These are phyloP conservation scores for Gallinago nigripennis DNA, from an alignment of 2,797 vertebrate species.

Conservation along the genomic window DNA sequence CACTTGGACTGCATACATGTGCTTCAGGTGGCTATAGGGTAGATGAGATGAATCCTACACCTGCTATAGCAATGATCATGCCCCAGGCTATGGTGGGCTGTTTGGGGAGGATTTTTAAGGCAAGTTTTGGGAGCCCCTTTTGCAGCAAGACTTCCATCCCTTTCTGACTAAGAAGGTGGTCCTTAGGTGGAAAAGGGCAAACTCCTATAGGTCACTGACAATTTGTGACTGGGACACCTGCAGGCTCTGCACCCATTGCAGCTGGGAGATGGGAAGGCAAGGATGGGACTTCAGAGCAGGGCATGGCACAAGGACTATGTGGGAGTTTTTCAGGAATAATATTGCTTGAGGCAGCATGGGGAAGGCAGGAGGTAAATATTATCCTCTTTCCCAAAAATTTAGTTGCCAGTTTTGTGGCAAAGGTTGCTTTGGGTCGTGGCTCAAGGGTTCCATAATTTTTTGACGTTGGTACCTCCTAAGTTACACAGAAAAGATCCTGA, in stretches of 20 bases:
- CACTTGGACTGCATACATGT: fast-evolving
- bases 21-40: neutral
- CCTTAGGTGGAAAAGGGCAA: neutral
- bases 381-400: neutral
- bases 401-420: neutral
- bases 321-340: neutral
- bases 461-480: neutral
- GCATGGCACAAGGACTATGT: neutral
- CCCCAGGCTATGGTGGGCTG: neutral
- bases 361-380: neutral
- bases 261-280: neutral
- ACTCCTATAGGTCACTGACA: neutral
- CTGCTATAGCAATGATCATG: neutral
- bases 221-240: neutral
- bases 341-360: neutral
- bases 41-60: neutral
- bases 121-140: neutral
- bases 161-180: neutral
- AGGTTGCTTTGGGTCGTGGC: neutral
- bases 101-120: neutral
- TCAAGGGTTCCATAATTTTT: neutral
- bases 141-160: neutral
- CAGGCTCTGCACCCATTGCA: neutral
- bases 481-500: neutral
- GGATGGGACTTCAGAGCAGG: neutral